phyloP scores from a whole-genome alignment of 2,797 vertebrate genomes.

The Vultur gryphus region DNA sequence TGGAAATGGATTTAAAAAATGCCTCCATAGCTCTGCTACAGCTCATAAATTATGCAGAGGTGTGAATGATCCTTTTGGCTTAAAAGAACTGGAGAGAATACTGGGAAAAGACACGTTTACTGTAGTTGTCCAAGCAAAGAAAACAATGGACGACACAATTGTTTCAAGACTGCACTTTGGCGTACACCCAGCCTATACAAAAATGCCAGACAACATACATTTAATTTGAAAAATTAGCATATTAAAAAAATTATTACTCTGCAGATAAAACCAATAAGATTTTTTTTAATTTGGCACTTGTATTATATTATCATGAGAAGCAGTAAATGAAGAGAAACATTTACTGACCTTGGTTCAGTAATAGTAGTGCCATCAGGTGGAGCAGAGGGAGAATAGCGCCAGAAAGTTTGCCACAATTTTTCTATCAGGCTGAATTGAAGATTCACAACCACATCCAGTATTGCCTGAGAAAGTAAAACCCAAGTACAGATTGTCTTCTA shows the following conservation, averaged over 20 bases:
- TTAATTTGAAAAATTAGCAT: conserved; percentile 16
- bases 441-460: conserved; percentile 83
- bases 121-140: not conserved
- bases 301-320: not conserved
- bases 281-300: not conserved
- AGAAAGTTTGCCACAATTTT: conserved; percentile 85
- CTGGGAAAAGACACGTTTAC: not conserved
- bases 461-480: conserved; percentile 72
- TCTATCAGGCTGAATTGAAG: conserved; percentile 85
- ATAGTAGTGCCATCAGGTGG: conserved; percentile 77
- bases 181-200: not conserved
- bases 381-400: conserved; percentile 81
- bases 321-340: not conserved
- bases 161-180: conserved; percentile 14
- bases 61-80: not conserved
- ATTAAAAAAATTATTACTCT: conserved; percentile 39
- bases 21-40: not conserved
- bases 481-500: not conserved
- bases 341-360: conserved; percentile 76
- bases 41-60: not conserved
- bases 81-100: not conserved
- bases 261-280: not conserved
- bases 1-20: not conserved
- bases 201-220: not conserved
- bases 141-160: not conserved